Conservation (phyloP, 2,888 invertebrate genomes). For the Lepidochitona cinerea region DNA sequence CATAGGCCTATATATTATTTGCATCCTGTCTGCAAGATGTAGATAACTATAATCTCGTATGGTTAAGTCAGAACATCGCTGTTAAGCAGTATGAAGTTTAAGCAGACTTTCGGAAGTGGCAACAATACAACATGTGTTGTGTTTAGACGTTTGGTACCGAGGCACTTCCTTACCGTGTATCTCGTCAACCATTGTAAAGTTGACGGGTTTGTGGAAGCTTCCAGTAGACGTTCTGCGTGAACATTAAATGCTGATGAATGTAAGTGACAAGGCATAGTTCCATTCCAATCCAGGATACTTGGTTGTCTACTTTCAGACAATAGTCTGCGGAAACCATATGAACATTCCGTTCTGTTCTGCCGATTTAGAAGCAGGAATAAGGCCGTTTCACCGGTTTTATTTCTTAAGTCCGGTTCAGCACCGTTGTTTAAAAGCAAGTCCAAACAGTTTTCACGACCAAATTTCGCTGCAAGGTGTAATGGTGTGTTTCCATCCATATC, state of each 20-base stretch:
- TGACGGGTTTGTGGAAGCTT: neutral
- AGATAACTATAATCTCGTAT: too few species aligned
- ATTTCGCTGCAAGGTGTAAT: constrained; percentile 4
- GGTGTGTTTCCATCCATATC: constrained; percentile 6
- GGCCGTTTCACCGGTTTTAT: neutral
- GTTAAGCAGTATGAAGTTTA: constrained; percentile 2
- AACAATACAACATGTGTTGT: neutral
- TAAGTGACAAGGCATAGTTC: neutral
- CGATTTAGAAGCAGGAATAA: neutral
- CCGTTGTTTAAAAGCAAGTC: constrained; percentile 1
- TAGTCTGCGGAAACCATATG: neutral
- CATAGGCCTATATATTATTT: too few species aligned
- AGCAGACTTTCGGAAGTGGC: neutral
- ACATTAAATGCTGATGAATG: neutral
- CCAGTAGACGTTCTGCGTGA: neutral
- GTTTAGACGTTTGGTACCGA: constrained; percentile 3
- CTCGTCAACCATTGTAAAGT: constrained; percentile 1
- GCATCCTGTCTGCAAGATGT: too few species aligned
- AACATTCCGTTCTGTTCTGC: neutral
- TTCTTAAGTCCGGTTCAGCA: constrained; percentile 7
- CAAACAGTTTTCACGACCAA: constrained; percentile 4
- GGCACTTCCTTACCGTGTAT: neutral
- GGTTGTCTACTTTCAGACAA: constrained; percentile 4
- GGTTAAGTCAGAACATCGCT: neutral
- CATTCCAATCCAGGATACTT: neutral